A percentile compares a stretch with the other conserved stretches of the same genome.
Conservation (phyloP, 2,113 vertebrate species). For the Ophiodon elongatus region DNA sequence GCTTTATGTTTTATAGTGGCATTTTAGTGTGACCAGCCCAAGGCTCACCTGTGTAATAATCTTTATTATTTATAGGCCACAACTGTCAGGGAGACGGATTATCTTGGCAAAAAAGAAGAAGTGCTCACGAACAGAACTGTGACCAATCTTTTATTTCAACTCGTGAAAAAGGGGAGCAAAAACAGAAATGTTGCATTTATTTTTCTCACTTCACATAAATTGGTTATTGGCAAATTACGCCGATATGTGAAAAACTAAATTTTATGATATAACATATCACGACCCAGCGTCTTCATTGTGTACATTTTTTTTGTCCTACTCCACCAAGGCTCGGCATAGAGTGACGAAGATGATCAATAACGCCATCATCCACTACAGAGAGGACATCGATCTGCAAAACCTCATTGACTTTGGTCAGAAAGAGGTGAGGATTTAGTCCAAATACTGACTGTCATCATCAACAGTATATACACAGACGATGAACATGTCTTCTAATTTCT, state of each 20-base stretch:
- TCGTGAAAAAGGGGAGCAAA: too few relatives aligned
- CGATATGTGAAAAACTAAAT: background rate
- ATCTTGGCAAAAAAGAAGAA: background rate
- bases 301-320: background rate
- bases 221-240: too few relatives aligned
- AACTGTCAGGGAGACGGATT: background rate
- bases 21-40: background rate
- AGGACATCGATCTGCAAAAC: conserved; percentile 93
- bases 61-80: too few relatives aligned
- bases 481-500: background rate
- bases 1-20: background rate
- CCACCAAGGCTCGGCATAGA: conserved; percentile 86
- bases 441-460: background rate
- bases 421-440: conserved; percentile 80
- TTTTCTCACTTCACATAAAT: too few relatives aligned
- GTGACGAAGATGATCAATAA: conserved; percentile 89
- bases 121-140: too few relatives aligned
- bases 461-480: background rate
- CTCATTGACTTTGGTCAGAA: conserved; percentile 93
- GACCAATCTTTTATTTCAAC: too few relatives aligned
- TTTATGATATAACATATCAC: background rate
- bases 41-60: too few relatives aligned
- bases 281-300: background rate
- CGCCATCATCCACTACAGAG: conserved; percentile 90
- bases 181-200: background rate